Evolutionary conservation across 2,888 invertebrate genomes (phyloP).

Genomic region (Erynnis tages): DNA sequence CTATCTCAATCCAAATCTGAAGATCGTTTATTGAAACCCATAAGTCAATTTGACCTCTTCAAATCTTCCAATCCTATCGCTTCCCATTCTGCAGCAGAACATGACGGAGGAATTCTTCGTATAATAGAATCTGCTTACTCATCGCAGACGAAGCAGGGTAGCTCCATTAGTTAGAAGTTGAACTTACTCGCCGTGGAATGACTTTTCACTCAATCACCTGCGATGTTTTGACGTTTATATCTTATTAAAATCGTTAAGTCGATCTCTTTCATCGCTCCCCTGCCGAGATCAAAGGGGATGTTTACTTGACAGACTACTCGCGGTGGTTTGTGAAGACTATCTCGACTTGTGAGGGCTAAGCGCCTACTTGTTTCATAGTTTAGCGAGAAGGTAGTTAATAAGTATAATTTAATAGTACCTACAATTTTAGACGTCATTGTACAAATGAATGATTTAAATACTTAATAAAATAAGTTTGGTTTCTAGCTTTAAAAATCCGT

Average conservation of each 20-base stretch:
- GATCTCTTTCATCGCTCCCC: conserved; percentile 25
- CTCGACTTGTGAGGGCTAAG: conserved; percentile 4
- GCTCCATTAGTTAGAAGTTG: conserved; percentile 7
- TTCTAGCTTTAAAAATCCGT: no score
- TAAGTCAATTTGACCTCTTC: no score
- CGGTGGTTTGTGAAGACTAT: conserved; percentile 19
- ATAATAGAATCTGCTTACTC: conserved; percentile 1
- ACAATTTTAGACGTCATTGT: no score
- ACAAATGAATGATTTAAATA: no score
- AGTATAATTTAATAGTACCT: no score
- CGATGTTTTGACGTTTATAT: conserved; percentile 24
- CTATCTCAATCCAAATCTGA: no score
- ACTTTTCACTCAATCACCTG: conserved; percentile 17
- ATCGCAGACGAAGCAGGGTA: not conserved
- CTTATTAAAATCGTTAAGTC: conserved; percentile 26
- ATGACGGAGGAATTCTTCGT: no score
- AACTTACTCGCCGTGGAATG: not conserved
- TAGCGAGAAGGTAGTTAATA: no score
- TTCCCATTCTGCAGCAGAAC: no score
- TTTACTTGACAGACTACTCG: conserved; percentile 2
- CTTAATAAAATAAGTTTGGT: no score
- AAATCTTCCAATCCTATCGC: no score
- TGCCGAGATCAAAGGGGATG: conserved; percentile 22
- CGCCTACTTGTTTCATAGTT: conserved; percentile 2
- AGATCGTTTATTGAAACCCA: no score